Evolutionary conservation across 2,113 vertebrate genomes (phyloP).

Genomic region (Dasyornis broadbenti): DNA sequence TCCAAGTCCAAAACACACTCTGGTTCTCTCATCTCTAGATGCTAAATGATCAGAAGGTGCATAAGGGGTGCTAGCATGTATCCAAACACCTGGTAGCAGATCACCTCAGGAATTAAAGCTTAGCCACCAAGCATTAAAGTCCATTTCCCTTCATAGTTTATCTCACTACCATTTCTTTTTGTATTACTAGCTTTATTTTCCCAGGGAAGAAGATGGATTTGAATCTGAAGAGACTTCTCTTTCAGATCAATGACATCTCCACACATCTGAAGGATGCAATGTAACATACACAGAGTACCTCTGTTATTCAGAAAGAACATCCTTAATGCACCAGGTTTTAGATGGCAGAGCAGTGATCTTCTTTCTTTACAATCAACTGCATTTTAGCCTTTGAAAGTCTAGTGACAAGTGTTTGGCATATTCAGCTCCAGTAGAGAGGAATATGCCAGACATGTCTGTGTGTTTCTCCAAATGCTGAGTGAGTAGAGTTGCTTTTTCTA

Average conservation of each 20-base stretch:
- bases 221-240: neutral
- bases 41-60: neutral
- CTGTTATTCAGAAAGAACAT: neutral
- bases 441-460: neutral
- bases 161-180: neutral
- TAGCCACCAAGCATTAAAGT: neutral
- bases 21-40: neutral
- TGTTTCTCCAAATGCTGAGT: conserved; percentile 10
- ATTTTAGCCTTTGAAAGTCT: neutral
- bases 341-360: neutral
- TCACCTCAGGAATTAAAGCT: neutral
- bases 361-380: neutral
- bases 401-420: neutral
- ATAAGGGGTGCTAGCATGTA: neutral
- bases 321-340: neutral
- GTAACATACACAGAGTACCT: neutral
- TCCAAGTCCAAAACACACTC: neutral
- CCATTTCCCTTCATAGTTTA: neutral
- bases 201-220: neutral
- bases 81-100: neutral
- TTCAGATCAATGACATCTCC: neutral
- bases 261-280: neutral
- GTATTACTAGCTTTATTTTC: neutral
- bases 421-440: neutral
- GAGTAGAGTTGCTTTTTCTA: neutral